Base-by-base conservation (phyloP, 2,888 invertebrate species). In the Cheiracanthium punctorium region DNA sequence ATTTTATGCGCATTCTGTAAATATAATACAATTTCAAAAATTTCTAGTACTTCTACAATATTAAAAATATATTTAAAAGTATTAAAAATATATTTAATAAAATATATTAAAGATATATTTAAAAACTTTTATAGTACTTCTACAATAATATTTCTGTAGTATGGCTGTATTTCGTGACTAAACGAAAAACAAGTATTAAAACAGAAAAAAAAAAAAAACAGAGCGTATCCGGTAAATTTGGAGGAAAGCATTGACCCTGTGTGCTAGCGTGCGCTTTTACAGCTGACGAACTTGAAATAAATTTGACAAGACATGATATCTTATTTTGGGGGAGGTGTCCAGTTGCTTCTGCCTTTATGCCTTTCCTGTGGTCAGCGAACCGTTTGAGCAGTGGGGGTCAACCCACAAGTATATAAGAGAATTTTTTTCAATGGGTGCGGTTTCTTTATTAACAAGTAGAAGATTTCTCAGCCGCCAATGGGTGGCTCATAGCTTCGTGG, bases 141-240 rank as follows among this genome's bases (percentile, higher is more conserved):
- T 10, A 37, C 10, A 10, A 7, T 37, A 37, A n/a, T n/a, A 37
- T 7, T 10, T 7, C 7, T 4, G 10, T 7, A 37, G 10, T 37
- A 37, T 37, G 37, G 4, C 10, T 37, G 37, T 37, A 37, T 37
- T 7, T 37, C 37, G 37, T 37, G 37, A 37, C 37, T 37, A 37
- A 58, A 24, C 58, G 17, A 2, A 58, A 5, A 4, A 24, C 24
- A 4, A 58, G 24, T n/a, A 58, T 17, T 5, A 2, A 58, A 58
- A 58, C 48, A 12, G 43, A 17, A 76, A 64, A 41, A 29, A 32
- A 10, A 70, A 33, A 17, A 82, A 82, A 82, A 37, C 76, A 71
- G 82, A 82, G 82, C 82, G 76, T 64, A 76, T 82, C 82, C 82
- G 75, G 82, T 76, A 70, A 76, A 64, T 28, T 58, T 82, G n/a